A percentile compares a stretch with the other conserved stretches of the same genome.
phyloP scores from a whole-genome alignment of 2,797 vertebrate genomes.

The Cheirogaleus major region DNA sequence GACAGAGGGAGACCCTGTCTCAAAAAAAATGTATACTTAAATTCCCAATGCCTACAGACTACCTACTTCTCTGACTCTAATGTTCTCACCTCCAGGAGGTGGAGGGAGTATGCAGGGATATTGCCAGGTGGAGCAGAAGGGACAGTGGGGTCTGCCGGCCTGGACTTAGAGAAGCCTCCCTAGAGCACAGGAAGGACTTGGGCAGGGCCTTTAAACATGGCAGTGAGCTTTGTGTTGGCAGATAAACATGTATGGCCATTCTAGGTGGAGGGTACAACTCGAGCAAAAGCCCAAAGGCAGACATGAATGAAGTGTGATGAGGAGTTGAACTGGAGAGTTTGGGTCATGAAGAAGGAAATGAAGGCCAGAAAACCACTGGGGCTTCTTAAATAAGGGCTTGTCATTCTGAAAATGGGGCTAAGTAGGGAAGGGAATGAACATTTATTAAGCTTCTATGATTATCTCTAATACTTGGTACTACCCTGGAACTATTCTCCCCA shows the following conservation, averaged over 20 bases:
- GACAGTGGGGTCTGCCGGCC: not conserved
- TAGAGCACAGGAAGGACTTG: not conserved
- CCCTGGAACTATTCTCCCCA: not conserved
- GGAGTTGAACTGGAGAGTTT: not conserved
- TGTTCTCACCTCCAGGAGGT: not conserved
- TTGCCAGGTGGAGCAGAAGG: no score
- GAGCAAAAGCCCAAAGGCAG: not conserved
- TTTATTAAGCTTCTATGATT: not conserved
- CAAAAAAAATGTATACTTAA: not conserved
- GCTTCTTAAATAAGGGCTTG: not conserved
- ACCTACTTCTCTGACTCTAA: not conserved
- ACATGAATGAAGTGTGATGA: not conserved
- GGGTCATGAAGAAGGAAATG: not conserved
- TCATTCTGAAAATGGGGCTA: not conserved
- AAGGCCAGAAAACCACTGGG: not conserved
- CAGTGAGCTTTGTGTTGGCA: not conserved
- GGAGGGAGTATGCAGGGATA: not conserved
- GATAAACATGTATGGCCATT: not conserved
- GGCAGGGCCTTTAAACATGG: not conserved
- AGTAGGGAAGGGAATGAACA: not conserved
- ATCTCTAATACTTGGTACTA: not conserved
- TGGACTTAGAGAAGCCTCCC: not conserved
- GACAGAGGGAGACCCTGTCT: not conserved
- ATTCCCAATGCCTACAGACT: not conserved
- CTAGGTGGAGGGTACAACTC: not conserved